A percentile compares a stretch with the other conserved stretches of the same genome.
Conservation (phyloP, 2,888 invertebrate genomes). For the Tetragonula carbonaria region DNA sequence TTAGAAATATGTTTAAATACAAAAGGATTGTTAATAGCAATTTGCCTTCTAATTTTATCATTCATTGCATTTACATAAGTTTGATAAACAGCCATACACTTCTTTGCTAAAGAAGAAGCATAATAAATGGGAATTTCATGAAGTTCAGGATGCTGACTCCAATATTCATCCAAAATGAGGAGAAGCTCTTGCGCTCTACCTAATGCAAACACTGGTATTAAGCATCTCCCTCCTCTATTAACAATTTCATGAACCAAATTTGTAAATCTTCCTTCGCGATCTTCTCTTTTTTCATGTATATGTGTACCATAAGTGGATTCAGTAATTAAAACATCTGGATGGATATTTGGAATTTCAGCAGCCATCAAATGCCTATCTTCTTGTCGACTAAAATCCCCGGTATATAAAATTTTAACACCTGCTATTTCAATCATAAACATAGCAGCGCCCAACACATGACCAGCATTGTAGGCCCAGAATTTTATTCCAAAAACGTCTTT, state of each 20-base stretch:
- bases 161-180: constrained; percentile 97
- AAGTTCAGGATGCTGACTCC: constrained; percentile 98
- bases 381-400: constrained; percentile 99
- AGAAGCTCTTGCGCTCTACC: constrained; percentile 98
- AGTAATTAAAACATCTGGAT: constrained; percentile 98
- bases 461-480: constrained; percentile 99
- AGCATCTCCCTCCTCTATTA: constrained; percentile 97
- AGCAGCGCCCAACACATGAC: constrained; percentile 99
- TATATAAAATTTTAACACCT: constrained; percentile 97
- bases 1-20: constrained; percentile 99
- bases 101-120: constrained; percentile 99
- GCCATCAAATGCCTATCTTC: constrained; percentile 99
- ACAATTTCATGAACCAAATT: constrained; percentile 97
- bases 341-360: constrained; percentile 98
- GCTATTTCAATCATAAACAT: constrained; percentile 99
- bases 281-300: constrained; percentile 99
- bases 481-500: constrained; percentile 98
- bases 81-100: constrained; percentile 99
- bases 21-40: constrained; percentile 99
- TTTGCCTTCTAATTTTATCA: constrained; percentile 97
- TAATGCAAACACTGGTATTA: constrained; percentile 99
- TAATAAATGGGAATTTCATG: constrained; percentile 99
- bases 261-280: constrained; percentile 97
- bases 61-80: constrained; percentile 99
- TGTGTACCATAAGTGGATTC: constrained; percentile 99